Evolutionary conservation across 1,140 invertebrate species (phyloP).

Genomic region (Drosophila tristis): DNA sequence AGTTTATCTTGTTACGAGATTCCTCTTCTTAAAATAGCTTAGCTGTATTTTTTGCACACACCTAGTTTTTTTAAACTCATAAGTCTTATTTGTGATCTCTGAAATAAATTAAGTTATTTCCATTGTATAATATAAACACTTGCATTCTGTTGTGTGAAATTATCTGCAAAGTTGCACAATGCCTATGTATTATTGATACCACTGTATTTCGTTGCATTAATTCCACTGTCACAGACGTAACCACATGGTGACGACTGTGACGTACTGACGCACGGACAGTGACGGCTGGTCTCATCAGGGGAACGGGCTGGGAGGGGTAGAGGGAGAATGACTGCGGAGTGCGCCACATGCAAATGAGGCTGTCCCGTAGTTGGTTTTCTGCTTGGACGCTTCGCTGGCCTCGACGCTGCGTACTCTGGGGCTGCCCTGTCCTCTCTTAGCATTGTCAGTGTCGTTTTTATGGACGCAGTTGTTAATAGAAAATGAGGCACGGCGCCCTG

Average conservation of each 20-base stretch:
- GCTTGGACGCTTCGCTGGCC: conserved; percentile 80
- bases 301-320: not conserved
- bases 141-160: too few relatives aligned
- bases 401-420: conserved; percentile 31
- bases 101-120: too few relatives aligned
- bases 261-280: conserved; percentile 67
- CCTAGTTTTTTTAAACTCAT: too few relatives aligned
- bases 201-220: conserved; percentile 53
- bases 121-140: too few relatives aligned
- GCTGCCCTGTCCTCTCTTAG: conserved; percentile 12
- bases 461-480: conserved; percentile 81
- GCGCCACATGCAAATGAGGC: conserved; percentile 73
- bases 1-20: too few relatives aligned
- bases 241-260: conserved; percentile 80
- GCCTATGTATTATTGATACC: not conserved
- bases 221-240: conserved; percentile 76
- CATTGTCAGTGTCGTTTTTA: conserved; percentile 67
- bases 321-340: conserved; percentile 1
- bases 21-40: too few relatives aligned
- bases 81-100: too few relatives aligned
- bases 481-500: conserved; percentile 69
- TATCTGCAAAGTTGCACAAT: too few relatives aligned
- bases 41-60: too few relatives aligned
- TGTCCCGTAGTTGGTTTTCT: conserved; percentile 81
- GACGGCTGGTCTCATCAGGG: conserved; percentile 57